A percentile compares a stretch with the other conserved stretches of the same genome.
Evolutionary conservation across 2,113 vertebrate genomes (phyloP).

Genomic region (Tautogolabrus adspersus): DNA sequence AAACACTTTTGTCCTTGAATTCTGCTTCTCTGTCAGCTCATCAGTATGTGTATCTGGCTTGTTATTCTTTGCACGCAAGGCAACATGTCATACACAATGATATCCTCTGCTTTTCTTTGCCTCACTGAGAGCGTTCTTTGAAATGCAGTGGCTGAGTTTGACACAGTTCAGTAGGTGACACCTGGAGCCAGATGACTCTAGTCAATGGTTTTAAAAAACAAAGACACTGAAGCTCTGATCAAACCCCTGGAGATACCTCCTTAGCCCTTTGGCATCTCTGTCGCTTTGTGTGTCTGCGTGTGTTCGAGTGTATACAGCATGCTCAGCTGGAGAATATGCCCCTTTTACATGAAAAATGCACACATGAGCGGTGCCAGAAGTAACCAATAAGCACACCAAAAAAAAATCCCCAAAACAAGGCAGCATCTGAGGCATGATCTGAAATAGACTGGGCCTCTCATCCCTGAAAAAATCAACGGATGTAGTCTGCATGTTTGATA

Average conservation of each 20-base stretch:
- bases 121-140: slow-evolving; percentile 29
- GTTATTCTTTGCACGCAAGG: slow-evolving; percentile 9
- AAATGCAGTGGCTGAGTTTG: slow-evolving; percentile 43
- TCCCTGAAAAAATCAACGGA: slow-evolving; percentile 24
- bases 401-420: background rate
- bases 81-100: slow-evolving; percentile 27
- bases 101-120: slow-evolving; percentile 24
- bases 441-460: slow-evolving; percentile 24
- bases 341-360: slow-evolving; percentile 58
- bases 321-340: slow-evolving; percentile 57
- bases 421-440: slow-evolving; percentile 24
- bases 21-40: slow-evolving; percentile 1
- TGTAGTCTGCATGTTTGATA: slow-evolving; percentile 28
- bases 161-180: slow-evolving; percentile 53
- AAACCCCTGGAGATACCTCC: slow-evolving; percentile 34
- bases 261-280: slow-evolving; percentile 41
- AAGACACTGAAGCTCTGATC: slow-evolving; percentile 42
- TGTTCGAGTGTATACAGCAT: slow-evolving; percentile 20
- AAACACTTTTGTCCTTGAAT: background rate
- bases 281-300: slow-evolving; percentile 21
- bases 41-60: background rate
- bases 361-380: slow-evolving; percentile 55
- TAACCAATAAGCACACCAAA: slow-evolving; percentile 38
- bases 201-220: slow-evolving; percentile 45
- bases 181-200: slow-evolving; percentile 54